Base-by-base conservation (phyloP, 2,888 invertebrate genomes). In the Eupithecia dodoneata region DNA sequence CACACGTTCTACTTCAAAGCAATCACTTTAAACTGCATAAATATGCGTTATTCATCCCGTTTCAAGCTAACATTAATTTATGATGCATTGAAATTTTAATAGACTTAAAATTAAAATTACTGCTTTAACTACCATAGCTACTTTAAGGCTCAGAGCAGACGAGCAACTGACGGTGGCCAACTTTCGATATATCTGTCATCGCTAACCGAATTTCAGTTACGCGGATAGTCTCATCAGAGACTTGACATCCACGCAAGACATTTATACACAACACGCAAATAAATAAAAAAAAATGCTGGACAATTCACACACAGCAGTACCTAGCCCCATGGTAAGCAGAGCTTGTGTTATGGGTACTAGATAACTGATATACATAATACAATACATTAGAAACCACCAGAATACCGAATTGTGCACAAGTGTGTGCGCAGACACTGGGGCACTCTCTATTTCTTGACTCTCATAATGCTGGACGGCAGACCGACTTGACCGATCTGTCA, bases 61-160 rank as follows among this genome's bases (percentile, higher is more conserved):
- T 66, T 42, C 15, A 13, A 66, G 66, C 66, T 66, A 6, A 66
- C 66, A 42, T 66, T 42, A 0, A 66, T 66, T 66, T 42, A 41
- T 42, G 42, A 66, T 66, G 66, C 66, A 66, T 66, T 66, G 70
- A 66, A 66, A 66, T 42, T 15, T 42, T 42, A 42, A 42, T 42
- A 66, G 7, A 66, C 3, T 42, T 52, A 78, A 75, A 45, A 63
- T 47, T 69, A 49, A 70, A 79, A 76, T 74, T 66, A 71, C 71
- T 30, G 73, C 55, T 74, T 73, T 80, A 45, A 55, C 63, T 77
- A 77, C 10, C 30, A 10, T 30, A 4, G 63, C 76, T 75, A 76
- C 78, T 80, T 82, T 76, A 83, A 42, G 66, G 63, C 30, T 15
- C 2, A 6, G 42, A 13, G 41, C 10, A 66, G 66, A 42, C 66